Evolutionary conservation across 2,888 invertebrate genomes (phyloP).

Genomic region (Drosophila multiciliata): DNA sequence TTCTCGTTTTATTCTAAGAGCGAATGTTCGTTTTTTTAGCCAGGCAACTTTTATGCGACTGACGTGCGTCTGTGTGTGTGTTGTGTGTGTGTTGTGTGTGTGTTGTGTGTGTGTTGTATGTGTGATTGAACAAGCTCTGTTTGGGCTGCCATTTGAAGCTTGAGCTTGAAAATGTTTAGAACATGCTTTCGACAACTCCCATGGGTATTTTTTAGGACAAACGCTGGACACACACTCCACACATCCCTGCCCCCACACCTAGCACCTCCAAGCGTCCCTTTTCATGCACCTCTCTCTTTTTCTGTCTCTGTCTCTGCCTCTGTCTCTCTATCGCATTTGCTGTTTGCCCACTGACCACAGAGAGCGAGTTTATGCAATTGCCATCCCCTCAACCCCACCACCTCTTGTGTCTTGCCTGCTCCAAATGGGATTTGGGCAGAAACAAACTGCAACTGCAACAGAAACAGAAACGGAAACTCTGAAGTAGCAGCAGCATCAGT

Average conservation of each 20-base stretch:
- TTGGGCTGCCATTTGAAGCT: constrained; percentile 68
- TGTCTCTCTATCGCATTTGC: constrained; percentile 12
- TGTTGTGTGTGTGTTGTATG: constrained; percentile 19
- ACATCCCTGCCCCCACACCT: background rate
- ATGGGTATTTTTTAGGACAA: constrained; percentile 78
- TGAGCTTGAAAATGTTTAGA: constrained; percentile 78
- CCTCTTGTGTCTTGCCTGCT: constrained; percentile 30
- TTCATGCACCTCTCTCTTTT: too few relatives aligned
- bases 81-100: constrained; percentile 22
- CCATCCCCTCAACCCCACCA: background rate
- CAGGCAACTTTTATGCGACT: constrained; percentile 76
- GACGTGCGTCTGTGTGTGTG: constrained; percentile 56
- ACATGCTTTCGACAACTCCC: constrained; percentile 78
- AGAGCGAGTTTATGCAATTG: background rate
- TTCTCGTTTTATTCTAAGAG: constrained; percentile 51
- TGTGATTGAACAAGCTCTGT: constrained; percentile 47
- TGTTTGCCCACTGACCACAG: constrained; percentile 58
- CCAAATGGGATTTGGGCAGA: constrained; percentile 69
- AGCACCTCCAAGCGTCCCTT: background rate
- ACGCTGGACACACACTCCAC: constrained; percentile 41
- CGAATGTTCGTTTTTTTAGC: constrained; percentile 78
- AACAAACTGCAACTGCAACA: constrained; percentile 27
- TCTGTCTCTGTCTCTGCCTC: background rate
- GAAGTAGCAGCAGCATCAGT: constrained; percentile 5
- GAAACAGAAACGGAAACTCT: constrained; percentile 20